These are phyloP conservation scores for Origma solitaria DNA, from an alignment of 2,113 vertebrate species.

Conservation along the genomic window DNA sequence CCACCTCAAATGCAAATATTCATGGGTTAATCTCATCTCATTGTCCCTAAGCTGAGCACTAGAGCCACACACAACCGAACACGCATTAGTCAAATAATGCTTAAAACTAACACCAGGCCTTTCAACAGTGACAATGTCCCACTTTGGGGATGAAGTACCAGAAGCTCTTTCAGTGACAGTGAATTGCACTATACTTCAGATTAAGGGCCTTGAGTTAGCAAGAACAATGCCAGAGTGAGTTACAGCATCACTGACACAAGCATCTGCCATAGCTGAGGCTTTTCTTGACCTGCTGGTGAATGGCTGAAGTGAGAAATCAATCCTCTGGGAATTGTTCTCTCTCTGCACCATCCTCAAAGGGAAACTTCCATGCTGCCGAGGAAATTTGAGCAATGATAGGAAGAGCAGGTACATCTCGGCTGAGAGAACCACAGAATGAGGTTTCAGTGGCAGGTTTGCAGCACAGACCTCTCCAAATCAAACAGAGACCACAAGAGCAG, in stretches of 20 bases:
- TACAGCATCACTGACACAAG: background rate
- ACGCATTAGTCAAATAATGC: background rate
- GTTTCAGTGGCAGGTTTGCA: background rate
- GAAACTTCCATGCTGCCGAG: background rate
- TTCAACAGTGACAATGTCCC: background rate
- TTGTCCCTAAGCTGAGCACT: background rate
- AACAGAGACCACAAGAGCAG: background rate
- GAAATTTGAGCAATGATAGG: background rate
- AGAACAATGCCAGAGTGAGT: background rate
- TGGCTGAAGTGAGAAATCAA: background rate
- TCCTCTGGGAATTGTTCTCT: background rate
- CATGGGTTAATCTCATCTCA: background rate
- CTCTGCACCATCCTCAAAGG: background rate
- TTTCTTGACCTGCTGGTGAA: background rate
- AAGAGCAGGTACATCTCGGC: background rate
- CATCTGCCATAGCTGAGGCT: background rate
- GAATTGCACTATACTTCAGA: background rate
- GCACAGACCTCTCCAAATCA: background rate
- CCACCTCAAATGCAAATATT: constrained; percentile 1
- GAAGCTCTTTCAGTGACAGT: background rate
- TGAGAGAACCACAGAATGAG: background rate
- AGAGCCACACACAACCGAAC: background rate
- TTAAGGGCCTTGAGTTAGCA: background rate
- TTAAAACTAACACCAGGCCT: background rate
- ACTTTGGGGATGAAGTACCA: background rate